Evolutionary conservation across 1,140 invertebrate species (phyloP), one percentile per base, ranked within the genome.

Genomic region (Ceratitis capitata): DNA sequence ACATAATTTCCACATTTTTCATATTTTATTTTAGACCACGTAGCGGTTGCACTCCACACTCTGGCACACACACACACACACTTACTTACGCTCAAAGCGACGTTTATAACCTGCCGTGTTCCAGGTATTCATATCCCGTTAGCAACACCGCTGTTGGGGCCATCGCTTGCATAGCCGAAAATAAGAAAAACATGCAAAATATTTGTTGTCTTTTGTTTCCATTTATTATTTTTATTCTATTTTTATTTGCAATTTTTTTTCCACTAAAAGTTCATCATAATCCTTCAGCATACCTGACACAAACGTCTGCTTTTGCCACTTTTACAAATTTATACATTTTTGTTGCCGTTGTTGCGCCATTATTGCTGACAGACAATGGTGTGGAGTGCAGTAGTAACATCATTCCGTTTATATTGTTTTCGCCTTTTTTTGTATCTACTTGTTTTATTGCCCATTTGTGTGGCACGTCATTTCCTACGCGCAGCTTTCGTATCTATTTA

Each of bases 321-420:
- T 74, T 39, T 74, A 74, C 69, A 74, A 74, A 74, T 74, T 74
- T 74, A 74, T 74, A 74, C 6, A n/a, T 16, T 74, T 74, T n/a
- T 23, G 69, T 74, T 74, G 69, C 69, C n/a, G 69, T 42, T 74
- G 35, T 42, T 69, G 10, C 29, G 29, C n/a, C 64, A n/a, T 74
- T 74, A 74, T 42, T 74, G 39, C 39, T 74, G 64, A 16, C 64
- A 74, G 32, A 14, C 4, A 0, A 16, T 7, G 58, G 39, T 32
- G 10, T 42, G n/a, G 5, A 7, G 6, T 42, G 14, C 14, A 39
- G 35, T 39, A 2, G n/a, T 39, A 6, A 61, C 29, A 12, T n/a
- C 14, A 32, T 69, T 69, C 29, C 32, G 16, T 39, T 19, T 74
- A 5, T 45, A 74, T 74, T 74, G 69, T 74, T 32, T 10, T 74